Evolutionary conservation across 2,888 invertebrate genomes (phyloP).

Genomic region (Anthophora plumipes): DNA sequence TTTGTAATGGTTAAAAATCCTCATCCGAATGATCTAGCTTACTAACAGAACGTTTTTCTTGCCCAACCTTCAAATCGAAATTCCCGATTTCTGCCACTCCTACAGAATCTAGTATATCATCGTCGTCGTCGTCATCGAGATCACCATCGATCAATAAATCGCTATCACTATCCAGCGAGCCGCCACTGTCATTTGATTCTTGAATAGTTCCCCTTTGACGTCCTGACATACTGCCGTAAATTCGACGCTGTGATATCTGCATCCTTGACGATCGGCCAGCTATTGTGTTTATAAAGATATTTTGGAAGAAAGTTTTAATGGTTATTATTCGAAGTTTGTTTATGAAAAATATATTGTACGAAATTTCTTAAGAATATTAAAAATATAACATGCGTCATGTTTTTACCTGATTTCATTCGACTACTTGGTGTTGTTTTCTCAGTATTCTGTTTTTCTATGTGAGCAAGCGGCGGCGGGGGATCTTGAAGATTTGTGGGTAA

Average conservation of each 20-base stretch:
- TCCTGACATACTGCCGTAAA: constrained; percentile 87
- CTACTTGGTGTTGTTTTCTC: constrained; percentile 72
- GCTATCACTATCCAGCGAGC: constrained; percentile 84
- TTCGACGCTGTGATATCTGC: constrained; percentile 83
- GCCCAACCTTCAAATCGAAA: constrained; percentile 76
- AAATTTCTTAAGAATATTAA: constrained; percentile 5
- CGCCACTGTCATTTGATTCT: constrained; percentile 80
- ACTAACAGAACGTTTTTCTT: constrained; percentile 79
- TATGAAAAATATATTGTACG: background rate
- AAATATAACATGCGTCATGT: background rate
- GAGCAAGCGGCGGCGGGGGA: constrained; percentile 72
- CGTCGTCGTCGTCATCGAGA: constrained; percentile 87
- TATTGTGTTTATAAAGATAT: constrained; percentile 60
- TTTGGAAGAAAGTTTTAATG: background rate
- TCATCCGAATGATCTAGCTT: constrained; percentile 83
- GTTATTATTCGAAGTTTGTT: constrained; percentile 5
- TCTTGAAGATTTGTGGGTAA: constrained; percentile 81
- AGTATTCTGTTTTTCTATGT: constrained; percentile 73
- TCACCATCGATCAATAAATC: constrained; percentile 87
- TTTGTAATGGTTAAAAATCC: constrained; percentile 77
- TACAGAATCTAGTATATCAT: constrained; percentile 84
- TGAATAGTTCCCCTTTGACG: constrained; percentile 78
- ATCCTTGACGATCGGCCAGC: constrained; percentile 75
- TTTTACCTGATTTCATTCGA: constrained; percentile 70
- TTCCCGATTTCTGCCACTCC: constrained; percentile 74